A percentile compares a stretch with the other conserved stretches of the same genome.
These are phyloP conservation scores for Drosophila pseudoobscura DNA, from an alignment of 1,140 invertebrate genomes.

Conservation along the genomic window DNA sequence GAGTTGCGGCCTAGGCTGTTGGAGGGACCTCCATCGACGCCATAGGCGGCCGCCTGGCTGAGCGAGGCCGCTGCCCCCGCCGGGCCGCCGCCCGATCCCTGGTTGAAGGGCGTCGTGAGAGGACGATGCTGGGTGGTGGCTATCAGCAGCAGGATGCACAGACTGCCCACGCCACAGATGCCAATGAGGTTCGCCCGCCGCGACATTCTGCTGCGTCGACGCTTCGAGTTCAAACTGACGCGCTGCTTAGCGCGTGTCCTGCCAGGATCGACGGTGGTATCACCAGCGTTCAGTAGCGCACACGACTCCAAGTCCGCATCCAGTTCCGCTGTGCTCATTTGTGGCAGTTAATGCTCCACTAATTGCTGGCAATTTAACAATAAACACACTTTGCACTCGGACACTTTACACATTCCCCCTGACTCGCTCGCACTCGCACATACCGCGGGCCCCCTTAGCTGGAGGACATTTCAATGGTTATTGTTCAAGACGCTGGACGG, in stretches of 20 bases:
- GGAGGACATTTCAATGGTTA: too few relatives aligned
- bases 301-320: constrained; percentile 57
- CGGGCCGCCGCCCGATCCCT: constrained; percentile 37
- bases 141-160: constrained; percentile 86
- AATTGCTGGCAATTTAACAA: constrained; percentile 28
- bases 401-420: constrained; percentile 16
- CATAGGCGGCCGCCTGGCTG: constrained; percentile 18
- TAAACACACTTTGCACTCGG: constrained; percentile 27
- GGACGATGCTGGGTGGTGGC: constrained; percentile 86
- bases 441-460: constrained; percentile 10
- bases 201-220: constrained; percentile 84
- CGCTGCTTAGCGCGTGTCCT: constrained; percentile 79
- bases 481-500: too few relatives aligned
- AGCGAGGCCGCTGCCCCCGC: constrained; percentile 21
- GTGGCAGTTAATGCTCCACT: constrained; percentile 11
- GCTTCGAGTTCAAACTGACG: constrained; percentile 69
- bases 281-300: constrained; percentile 55
- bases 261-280: constrained; percentile 38
- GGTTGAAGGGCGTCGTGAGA: constrained; percentile 82
- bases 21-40: constrained; percentile 49
- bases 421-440: constrained; percentile 22
- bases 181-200: constrained; percentile 86
- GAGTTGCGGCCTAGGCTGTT: constrained; percentile 50
- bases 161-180: constrained; percentile 86
- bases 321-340: constrained; percentile 59